A percentile compares a stretch with the other conserved stretches of the same genome.
These are phyloP conservation scores for Venusia cambrica DNA, from an alignment of 2,888 invertebrate genomes.

Conservation along the genomic window DNA sequence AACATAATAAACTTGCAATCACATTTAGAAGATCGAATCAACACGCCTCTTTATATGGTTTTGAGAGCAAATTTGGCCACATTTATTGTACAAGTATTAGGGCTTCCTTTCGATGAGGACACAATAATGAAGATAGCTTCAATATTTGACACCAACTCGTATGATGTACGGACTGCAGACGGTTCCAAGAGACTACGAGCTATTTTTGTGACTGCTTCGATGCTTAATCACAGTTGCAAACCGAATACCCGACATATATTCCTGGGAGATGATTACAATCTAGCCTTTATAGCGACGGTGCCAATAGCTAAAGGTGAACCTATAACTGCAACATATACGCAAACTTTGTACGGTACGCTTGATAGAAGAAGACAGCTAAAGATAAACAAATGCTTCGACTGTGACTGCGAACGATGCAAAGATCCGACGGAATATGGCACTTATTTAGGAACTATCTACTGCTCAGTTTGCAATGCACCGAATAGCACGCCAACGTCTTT, in stretches of 20 bases:
- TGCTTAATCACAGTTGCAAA: conserved; percentile 87
- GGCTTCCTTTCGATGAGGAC: conserved; percentile 77
- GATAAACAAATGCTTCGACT: conserved; percentile 85
- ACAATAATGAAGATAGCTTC: conserved; percentile 83
- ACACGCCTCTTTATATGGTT: conserved; percentile 81
- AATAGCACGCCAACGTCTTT: conserved; percentile 38
- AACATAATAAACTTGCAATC: conserved; percentile 78
- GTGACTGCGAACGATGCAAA: conserved; percentile 83
- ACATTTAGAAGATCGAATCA: conserved; percentile 82
- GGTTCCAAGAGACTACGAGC: conserved; percentile 79
- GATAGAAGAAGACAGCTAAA: conserved; percentile 83
- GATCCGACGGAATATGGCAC: conserved; percentile 87
- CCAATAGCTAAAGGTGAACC: conserved; percentile 84
- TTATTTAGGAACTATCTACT: conserved; percentile 83
- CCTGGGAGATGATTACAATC: conserved; percentile 78
- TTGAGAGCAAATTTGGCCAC: conserved; percentile 83
- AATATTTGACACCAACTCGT: conserved; percentile 87
- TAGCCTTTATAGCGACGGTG: conserved; percentile 83
- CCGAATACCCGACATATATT: conserved; percentile 87
- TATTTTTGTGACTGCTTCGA: conserved; percentile 83
- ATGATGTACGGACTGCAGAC: conserved; percentile 82
- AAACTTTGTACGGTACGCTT: conserved; percentile 85
- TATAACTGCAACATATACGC: conserved; percentile 86
- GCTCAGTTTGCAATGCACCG: conserved; percentile 81
- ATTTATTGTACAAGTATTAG: conserved; percentile 81